Evolutionary conservation across 2,888 invertebrate species (phyloP), one percentile per base, ranked within the genome.

Genomic region (Trachelus iudaicus): DNA sequence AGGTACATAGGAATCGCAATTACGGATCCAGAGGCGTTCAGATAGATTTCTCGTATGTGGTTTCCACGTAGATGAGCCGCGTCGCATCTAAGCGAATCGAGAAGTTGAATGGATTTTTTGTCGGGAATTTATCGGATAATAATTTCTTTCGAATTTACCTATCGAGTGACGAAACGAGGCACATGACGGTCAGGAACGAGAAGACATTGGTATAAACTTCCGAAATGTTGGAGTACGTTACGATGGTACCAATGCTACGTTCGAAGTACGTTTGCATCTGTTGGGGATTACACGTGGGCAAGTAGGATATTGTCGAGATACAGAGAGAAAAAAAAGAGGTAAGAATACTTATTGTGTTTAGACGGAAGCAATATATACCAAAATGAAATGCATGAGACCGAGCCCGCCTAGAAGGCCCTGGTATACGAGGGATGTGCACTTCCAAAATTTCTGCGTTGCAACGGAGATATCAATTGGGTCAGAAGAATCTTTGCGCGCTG

Each of bases 351-450:
- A 30, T 73, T 69, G 75, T 4, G 15, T 13, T 13, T 56, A 77
- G 73, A 40, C 33, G 35, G 23, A 40, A 73, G 37, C 37, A 30
- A 79, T 34, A 80, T 85, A 83, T 78, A 90, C 91, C 82, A 90
- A 82, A 77, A 90, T 85, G 34, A 91, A 85, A 76, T 92, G 91
- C 85, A 90, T 82, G 30, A 91, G 77, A 15, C 91, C 88, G 84
- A 91, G 90, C 75, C 92, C 91, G 37, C 88, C 91, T 13, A 91
- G 81, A 68, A 91, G 83, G 11, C 92, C 92, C 80, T 91, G 91
- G 83, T 85, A 89, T 79, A 91, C 83, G 13, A 90, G 84, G 13
- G 90, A 90, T 11, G 83, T 81, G 68, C 85, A 85, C 76, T 83
- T 87, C 86, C 90, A 90, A 33, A 87, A 81, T 78, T 86, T 87